phyloP scores from a whole-genome alignment of 2,797 vertebrate species.

The Remorina albescens region DNA sequence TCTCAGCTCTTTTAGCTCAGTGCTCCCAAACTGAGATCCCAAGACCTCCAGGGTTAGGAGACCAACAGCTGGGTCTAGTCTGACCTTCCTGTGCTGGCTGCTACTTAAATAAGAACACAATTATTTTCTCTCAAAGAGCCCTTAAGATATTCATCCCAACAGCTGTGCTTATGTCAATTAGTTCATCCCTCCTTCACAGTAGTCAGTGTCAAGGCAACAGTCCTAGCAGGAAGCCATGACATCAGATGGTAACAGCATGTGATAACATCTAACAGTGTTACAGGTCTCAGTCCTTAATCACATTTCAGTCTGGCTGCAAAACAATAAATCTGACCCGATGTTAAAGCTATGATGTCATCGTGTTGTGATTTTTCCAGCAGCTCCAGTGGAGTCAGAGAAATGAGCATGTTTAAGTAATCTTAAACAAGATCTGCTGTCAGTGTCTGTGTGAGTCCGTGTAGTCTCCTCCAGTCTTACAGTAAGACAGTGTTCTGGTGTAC shows the following conservation, averaged over 20 bases:
- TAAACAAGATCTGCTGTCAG: background rate
- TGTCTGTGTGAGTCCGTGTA: background rate
- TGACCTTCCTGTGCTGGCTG: constrained; percentile 33
- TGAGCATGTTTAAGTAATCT: background rate
- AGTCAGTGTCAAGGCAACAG: constrained; percentile 21
- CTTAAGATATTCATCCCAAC: constrained; percentile 49
- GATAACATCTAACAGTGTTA: background rate
- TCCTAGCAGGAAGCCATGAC: background rate
- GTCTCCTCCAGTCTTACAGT: background rate
- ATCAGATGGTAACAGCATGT: constrained; percentile 7
- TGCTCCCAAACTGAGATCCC: constrained; percentile 28
- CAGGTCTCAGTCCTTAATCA: constrained; percentile 13
- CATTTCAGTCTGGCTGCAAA: constrained; percentile 15
- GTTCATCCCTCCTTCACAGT: constrained; percentile 33
- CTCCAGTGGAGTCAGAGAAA: background rate
- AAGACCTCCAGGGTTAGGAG: constrained; percentile 41
- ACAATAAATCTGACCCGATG: constrained; percentile 20
- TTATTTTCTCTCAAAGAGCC: constrained; percentile 24
- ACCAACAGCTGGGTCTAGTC: constrained; percentile 44
- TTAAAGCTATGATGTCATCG: constrained; percentile 11
- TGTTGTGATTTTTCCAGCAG: constrained; percentile 13
- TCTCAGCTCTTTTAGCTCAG: background rate
- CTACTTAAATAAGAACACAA: constrained; percentile 50
- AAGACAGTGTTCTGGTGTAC: background rate
- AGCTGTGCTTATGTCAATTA: constrained; percentile 57